phyloP scores from a whole-genome alignment of 2,113 vertebrate species.

The Oreochromis spilurus region DNA sequence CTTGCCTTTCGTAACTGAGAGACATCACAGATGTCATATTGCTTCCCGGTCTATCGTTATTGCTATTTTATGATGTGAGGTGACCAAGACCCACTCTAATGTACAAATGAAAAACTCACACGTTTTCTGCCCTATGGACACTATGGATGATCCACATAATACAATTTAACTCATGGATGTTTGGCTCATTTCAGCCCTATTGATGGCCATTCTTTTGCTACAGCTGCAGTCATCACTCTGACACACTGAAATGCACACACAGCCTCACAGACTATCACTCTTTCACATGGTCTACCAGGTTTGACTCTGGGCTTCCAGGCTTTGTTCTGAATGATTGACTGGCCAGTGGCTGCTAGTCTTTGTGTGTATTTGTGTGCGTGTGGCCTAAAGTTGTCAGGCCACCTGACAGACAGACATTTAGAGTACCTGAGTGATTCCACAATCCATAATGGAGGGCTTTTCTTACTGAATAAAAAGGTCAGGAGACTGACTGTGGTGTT shows the following conservation, averaged over 20 bases:
- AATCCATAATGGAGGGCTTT: conserved; percentile 41
- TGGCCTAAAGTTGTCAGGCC: conserved; percentile 26
- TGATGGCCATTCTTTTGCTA: not conserved
- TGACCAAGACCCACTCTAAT: not conserved
- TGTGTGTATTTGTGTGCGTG: conserved; percentile 10
- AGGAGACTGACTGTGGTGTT: conserved; percentile 34
- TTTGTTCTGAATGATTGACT: conserved; percentile 56
- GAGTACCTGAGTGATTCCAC: conserved; percentile 47
- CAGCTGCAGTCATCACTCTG: not conserved
- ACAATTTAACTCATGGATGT: not conserved
- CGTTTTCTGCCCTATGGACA: not conserved
- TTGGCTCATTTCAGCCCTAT: not conserved
- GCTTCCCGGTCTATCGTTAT: accelerated
- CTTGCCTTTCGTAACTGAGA: not conserved
- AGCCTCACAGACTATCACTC: conserved; percentile 31
- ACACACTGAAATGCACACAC: conserved; percentile 6
- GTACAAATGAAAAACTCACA: not conserved
- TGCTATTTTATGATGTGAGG: not conserved
- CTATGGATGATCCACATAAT: not conserved
- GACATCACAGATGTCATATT: not conserved
- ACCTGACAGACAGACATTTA: conserved; percentile 47
- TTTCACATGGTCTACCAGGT: conserved; percentile 58
- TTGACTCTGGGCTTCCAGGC: conserved; percentile 50
- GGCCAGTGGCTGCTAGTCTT: conserved; percentile 12
- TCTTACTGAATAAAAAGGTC: conserved; percentile 35